A percentile compares a stretch with the other conserved stretches of the same genome.
Evolutionary conservation across 2,113 vertebrate genomes (phyloP).

Genomic region (Talpa occidentalis): DNA sequence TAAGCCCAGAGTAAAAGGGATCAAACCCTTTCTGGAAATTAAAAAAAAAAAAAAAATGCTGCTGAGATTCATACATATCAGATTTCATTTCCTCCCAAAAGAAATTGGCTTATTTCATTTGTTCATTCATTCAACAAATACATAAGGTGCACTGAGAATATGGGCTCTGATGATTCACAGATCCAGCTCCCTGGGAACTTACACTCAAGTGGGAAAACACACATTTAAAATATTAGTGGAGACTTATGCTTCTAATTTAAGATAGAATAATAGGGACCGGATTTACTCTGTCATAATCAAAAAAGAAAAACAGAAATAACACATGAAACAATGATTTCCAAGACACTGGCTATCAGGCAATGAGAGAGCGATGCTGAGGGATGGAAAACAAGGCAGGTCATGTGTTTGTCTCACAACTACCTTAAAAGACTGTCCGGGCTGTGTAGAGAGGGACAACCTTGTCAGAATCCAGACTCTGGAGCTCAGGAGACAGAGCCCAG

Average conservation of each 20-base stretch:
- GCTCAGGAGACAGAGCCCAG: not conserved
- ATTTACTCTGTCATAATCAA: not conserved
- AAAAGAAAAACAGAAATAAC: not conserved
- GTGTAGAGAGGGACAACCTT: not conserved
- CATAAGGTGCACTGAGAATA: not conserved
- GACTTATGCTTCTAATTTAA: not conserved
- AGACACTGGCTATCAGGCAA: not conserved
- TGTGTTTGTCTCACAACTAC: not conserved
- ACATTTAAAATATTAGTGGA: not conserved
- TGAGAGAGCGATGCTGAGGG: not conserved
- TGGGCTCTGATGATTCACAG: not conserved
- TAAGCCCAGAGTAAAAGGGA: conserved; percentile 31
- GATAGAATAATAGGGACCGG: not conserved
- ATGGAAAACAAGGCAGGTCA: not conserved
- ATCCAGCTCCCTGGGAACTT: not conserved
- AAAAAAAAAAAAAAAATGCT: conserved; percentile 13
- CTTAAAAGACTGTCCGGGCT: not conserved
- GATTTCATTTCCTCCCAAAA: conserved; percentile 44
- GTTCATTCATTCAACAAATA: conserved; percentile 10
- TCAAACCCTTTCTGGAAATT: conserved; percentile 25
- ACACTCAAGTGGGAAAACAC: not conserved
- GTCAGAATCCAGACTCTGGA: not conserved
- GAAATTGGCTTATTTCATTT: conserved; percentile 38
- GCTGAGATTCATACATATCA: conserved; percentile 3
- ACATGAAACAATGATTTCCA: not conserved